Evolutionary conservation across 30 jellyfish, hydroid and myxozoan species (phyloP).

Genomic region (Turritopsis dohrnii): DNA sequence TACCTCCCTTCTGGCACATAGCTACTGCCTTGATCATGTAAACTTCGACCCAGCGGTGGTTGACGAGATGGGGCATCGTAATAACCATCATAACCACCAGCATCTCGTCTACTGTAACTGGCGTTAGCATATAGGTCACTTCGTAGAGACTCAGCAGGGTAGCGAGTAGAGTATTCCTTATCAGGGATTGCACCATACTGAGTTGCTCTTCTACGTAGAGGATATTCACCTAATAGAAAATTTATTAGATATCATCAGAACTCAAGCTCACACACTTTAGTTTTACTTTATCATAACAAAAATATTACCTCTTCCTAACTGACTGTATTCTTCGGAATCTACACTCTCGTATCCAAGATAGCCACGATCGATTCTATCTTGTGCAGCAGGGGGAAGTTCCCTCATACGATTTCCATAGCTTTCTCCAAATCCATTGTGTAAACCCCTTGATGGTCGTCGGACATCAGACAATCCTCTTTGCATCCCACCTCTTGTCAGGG

Average conservation of each 20-base stretch:
- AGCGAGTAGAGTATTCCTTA: neutral
- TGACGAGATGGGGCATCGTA: neutral
- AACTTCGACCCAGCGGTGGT: neutral
- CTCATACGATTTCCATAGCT: neutral
- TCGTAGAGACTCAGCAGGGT: neutral
- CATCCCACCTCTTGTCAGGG: slow-evolving; percentile 11
- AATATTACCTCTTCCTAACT: neutral
- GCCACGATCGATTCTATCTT: neutral
- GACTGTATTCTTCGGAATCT: neutral
- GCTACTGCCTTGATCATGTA: neutral
- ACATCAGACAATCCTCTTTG: neutral
- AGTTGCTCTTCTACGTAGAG: neutral
- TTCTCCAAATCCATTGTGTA: neutral
- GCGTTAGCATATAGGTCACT: neutral
- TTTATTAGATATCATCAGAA: no score
- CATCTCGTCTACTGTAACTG: neutral
- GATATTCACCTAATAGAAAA: neutral
- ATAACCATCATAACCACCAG: neutral
- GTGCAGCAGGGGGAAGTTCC: neutral
- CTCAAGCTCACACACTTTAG: neutral
- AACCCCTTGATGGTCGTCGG: neutral
- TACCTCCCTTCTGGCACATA: neutral
- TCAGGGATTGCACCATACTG: neutral
- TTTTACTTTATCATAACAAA: no score
- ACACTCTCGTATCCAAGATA: neutral